Percentiles rank a stretch among this genome's conserved stretches.
Conservation (phyloP, 2,113 vertebrate species). For the Cephalopterus ornatus region DNA sequence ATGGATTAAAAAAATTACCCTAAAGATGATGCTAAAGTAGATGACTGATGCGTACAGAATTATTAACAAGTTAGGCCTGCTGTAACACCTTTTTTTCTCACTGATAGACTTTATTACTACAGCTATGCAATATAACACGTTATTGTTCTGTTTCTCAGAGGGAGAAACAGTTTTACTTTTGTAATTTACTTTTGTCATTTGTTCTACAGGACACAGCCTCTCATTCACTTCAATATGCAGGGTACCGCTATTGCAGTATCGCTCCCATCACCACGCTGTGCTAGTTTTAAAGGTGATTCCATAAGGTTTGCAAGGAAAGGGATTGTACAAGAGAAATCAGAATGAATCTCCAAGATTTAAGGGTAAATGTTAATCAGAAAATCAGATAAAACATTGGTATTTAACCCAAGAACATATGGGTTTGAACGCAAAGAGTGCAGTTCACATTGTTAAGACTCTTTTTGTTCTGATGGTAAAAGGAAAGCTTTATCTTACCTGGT, state of each 20-base stretch:
- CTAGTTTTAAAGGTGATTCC: background rate
- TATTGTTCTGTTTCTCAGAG: background rate
- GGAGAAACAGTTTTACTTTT: background rate
- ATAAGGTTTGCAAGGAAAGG: background rate
- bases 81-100: background rate
- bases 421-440: background rate
- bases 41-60: background rate
- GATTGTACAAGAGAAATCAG: background rate
- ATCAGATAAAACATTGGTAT: background rate
- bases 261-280: background rate
- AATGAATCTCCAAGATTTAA: background rate
- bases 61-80: background rate
- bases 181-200: background rate
- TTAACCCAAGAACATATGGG: background rate
- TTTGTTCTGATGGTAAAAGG: background rate
- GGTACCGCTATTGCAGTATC: background rate
- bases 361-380: background rate
- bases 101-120: background rate
- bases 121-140: background rate
- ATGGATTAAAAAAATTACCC: background rate
- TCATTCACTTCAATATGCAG: background rate
- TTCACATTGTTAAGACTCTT: background rate
- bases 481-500: slow-evolving; percentile 83
- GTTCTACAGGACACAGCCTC: background rate
- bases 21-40: background rate